Evolutionary conservation across 2,113 vertebrate genomes (phyloP).

Genomic region (Eulacestoma nigropectus): DNA sequence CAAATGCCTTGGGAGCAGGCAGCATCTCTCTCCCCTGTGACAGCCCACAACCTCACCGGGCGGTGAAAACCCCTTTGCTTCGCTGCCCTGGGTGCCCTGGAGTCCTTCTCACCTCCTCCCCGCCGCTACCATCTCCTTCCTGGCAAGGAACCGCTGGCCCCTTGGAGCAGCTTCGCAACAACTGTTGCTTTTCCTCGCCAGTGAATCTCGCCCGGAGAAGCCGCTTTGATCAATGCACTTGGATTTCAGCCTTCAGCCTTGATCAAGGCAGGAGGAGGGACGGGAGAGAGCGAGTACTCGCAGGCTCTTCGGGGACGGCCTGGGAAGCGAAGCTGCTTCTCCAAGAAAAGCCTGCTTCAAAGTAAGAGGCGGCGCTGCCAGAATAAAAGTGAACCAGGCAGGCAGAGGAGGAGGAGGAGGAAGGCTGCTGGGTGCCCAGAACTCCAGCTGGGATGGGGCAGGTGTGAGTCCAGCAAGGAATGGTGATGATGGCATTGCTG

Average conservation of each 20-base stretch:
- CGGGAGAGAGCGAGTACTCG: not conserved
- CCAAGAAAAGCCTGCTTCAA: conserved; percentile 38
- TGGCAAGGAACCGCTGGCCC: rapidly evolving
- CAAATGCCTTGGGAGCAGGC: not conserved
- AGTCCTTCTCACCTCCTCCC: not conserved
- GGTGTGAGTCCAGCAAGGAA: not conserved
- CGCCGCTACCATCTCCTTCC: not conserved
- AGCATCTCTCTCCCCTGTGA: not conserved
- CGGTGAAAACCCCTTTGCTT: not conserved
- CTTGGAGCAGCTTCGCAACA: not conserved
- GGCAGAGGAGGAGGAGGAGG: not conserved
- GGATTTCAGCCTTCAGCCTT: conserved; percentile 55
- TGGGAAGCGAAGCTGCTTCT: not conserved
- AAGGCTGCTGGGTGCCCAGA: not conserved
- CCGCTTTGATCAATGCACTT: conserved; percentile 29
- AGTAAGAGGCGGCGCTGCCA: conserved; percentile 3
- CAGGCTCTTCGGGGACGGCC: not conserved
- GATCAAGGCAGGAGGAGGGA: conserved; percentile 56
- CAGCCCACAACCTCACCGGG: rapidly evolving
- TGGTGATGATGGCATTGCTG: rapidly evolving
- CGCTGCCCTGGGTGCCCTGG: not conserved
- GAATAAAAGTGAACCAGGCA: not conserved
- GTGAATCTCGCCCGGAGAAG: not conserved
- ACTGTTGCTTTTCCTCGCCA: not conserved
- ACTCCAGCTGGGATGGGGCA: not conserved